Evolutionary conservation across 2,888 invertebrate species (phyloP), one percentile per base, ranked within the genome.

Genomic region (Chymomyza caudatula): DNA sequence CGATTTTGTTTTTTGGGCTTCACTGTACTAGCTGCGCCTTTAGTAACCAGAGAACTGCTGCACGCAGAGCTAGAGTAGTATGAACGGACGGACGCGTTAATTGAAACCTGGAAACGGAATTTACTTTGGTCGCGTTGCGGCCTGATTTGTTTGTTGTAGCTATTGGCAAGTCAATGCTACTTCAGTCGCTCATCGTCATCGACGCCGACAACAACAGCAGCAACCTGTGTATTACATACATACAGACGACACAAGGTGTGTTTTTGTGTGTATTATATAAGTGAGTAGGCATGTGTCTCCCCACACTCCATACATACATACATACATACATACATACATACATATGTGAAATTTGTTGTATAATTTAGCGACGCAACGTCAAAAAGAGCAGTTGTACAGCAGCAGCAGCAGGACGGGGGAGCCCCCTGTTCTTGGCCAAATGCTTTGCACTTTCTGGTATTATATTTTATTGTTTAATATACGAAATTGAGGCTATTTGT

Each of bases 41-140:
- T 37, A 37, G 29, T 37, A 37, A 37, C 29, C 11, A 37, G 29
- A 37, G 29, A 37, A 11, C 2, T 37, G 29, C 29, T 11, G 29
- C 29, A 37, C 29, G 29, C 8, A 37, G 11, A 37, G 29, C 11
- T 11, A 37, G 29, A 37, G 29, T 37, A 37, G 11, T 37, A 37
- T 8, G 11, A 11, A 37, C 29, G 29, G 29, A 5, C 29, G 29
- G 79, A 74, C 69, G 70, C 72, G 76, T 79, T 79, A 85, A 79
- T 79, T 72, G 74, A 79, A 76, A 78, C 65, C 63, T 52, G 60
- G 65, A 65, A 64, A 63, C 71, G 51, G 57, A 74, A 69, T 78
- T 77, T 75, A 73, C 69, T 77, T 77, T 68, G 52, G 49, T 53
- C 63, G 51, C 53, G 63, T 20, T 51, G 15, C 53, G 17, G 51